Evolutionary conservation across 1,140 invertebrate species (phyloP).

Genomic region (Bombus balteatus): DNA sequence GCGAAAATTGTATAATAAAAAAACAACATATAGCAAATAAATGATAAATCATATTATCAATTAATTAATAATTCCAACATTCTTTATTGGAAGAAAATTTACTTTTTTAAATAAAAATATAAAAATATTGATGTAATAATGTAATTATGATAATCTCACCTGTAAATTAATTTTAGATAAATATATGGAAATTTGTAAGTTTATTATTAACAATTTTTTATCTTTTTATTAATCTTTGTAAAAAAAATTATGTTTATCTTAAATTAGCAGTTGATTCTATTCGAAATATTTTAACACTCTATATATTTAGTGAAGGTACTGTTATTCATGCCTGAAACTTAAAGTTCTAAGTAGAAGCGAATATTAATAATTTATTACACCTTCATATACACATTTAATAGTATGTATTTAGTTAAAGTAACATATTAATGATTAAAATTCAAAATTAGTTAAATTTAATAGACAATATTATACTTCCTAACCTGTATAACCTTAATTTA

Average conservation of each 20-base stretch:
- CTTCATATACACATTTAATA: not conserved
- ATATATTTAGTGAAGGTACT: not conserved
- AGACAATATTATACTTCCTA: not conserved
- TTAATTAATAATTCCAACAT: not conserved
- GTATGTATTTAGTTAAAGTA: not conserved
- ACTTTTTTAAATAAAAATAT: too few species aligned
- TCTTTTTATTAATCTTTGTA: not conserved
- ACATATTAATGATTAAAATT: not conserved
- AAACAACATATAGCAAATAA: not conserved
- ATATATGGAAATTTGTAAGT: not conserved
- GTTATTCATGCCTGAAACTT: not conserved
- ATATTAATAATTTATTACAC: not conserved
- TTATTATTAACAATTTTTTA: not conserved
- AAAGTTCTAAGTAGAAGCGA: not conserved
- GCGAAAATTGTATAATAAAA: not conserved
- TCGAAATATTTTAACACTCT: not conserved
- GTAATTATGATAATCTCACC: not conserved
- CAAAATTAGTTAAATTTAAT: not conserved
- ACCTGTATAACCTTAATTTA: constrained; percentile 3
- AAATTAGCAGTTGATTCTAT: not conserved
- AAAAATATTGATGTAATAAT: not conserved
- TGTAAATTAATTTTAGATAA: not conserved
- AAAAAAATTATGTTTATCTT: not conserved
- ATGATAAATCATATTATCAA: not conserved
- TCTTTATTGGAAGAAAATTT: not conserved